Evolutionary conservation across 2,113 vertebrate species (phyloP).

Genomic region (Marcusenius ussheri): DNA sequence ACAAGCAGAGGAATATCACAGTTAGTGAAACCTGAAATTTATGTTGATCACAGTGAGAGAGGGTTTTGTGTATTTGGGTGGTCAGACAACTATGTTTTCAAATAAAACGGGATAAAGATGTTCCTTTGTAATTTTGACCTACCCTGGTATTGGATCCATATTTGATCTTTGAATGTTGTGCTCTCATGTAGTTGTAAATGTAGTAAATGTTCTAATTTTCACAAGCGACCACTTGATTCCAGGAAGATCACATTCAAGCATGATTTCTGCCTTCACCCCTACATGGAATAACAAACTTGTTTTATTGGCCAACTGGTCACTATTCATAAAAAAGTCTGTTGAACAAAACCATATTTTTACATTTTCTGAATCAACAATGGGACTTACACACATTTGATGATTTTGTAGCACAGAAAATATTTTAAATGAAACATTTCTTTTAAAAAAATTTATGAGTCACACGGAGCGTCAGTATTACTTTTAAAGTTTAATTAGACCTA

Average conservation of each 20-base stretch:
- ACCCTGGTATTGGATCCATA: not conserved
- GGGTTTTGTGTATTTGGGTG: not conserved
- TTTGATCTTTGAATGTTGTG: not conserved
- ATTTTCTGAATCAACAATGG: not conserved
- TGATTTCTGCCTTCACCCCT: not conserved
- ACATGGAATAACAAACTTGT: not conserved
- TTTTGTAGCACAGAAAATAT: not conserved
- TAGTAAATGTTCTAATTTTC: not conserved
- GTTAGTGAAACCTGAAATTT: not conserved
- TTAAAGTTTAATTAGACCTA: not conserved
- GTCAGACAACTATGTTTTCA: not conserved
- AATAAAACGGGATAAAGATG: not conserved
- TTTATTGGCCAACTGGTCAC: not conserved
- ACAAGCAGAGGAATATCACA: not conserved
- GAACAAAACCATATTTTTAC: not conserved
- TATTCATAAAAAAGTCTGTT: not conserved
- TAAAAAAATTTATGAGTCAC: not conserved
- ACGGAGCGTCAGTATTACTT: not conserved
- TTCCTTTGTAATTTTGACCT: not conserved
- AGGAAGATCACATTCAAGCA: not conserved
- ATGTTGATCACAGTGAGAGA: not conserved
- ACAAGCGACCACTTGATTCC: not conserved
- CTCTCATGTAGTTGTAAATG: not conserved
- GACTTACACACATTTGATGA: not conserved
- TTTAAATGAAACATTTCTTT: not conserved